Base-by-base conservation (phyloP, 2,113 vertebrate genomes). In the Psilopogon haemacephalus region DNA sequence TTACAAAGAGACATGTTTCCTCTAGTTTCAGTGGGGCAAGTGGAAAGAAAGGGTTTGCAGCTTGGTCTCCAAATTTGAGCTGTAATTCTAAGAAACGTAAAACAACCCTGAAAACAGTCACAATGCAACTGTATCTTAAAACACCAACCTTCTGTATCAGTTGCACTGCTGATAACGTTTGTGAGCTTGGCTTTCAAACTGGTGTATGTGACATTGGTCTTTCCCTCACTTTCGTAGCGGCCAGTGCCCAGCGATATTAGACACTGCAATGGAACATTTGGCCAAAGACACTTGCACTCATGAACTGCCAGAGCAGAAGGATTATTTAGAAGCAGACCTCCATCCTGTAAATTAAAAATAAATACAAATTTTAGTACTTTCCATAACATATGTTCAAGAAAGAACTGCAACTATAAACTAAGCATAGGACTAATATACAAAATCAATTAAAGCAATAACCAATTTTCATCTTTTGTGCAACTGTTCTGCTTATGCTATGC, bases 81-180 rank as follows among this genome's bases (percentile, higher is more conserved):
- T 59, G 0, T 14, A 46, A 52, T 42, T 88, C 50, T 73, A 87
- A 89, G 10, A 64, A 73, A 44, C 30, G 48, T 3, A 16, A 65
- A 85, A 74, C 67, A 85, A 71, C 50, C 3, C 48, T 87, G 79
- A 52, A 40, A 68, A 62, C 18, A 56, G 58, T 9, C 21, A 44
- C 37, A 59, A 30, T 12, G 69, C 19, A 78, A 81, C 23, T 1
- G 3, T 38, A 52, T 84, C 55, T 82, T 38, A 82, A 59, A 40
- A 74, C 56, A 95, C 98, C 88, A 93, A 99, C 98, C 98, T 96
- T 99, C 99, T 7, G 99, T 99, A 84, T 99, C 99, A 4, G 99
- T 99, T 70, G 99, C 99, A 32, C 99, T 99, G 97, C 98, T 99
- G 97, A 99, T 99, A 81, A 99, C 98, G 9, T 99, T 98, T 2